Evolutionary conservation across 2,797 vertebrate species (phyloP).

Genomic region (Alosa sapidissima): DNA sequence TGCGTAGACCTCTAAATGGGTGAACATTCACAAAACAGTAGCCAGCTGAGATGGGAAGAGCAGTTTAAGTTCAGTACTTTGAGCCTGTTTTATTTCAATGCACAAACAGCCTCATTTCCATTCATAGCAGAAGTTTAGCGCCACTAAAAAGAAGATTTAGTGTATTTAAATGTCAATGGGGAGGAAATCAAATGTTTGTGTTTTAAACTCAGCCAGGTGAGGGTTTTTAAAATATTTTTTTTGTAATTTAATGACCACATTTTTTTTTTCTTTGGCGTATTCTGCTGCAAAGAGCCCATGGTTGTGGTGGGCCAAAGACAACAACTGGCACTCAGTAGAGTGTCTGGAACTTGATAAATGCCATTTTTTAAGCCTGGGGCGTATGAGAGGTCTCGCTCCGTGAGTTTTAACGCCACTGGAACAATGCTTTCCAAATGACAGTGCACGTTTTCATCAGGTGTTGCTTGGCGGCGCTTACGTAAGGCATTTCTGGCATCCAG

Average conservation of each 20-base stretch:
- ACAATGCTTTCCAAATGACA: conserved; percentile 25
- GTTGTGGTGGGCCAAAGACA: conserved; percentile 32
- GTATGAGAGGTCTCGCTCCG: conserved; percentile 20
- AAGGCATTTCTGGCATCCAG: conserved; percentile 21
- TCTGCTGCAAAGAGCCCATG: conserved; percentile 24
- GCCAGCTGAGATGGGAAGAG: conserved; percentile 13
- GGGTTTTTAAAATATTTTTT: conserved; percentile 19
- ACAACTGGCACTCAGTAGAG: conserved; percentile 43
- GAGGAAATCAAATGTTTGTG: conserved; percentile 23
- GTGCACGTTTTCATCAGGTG: conserved; percentile 14
- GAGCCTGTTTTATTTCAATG: neutral
- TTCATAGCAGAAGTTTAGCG: neutral
- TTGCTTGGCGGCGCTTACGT: conserved; percentile 12
- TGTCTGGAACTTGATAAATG: conserved; percentile 17
- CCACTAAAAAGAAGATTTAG: conserved; percentile 3
- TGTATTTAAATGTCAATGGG: conserved; percentile 13
- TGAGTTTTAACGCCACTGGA: conserved; percentile 29
- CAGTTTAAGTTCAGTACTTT: neutral
- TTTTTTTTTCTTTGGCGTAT: conserved; percentile 21
- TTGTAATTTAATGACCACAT: conserved; percentile 2
- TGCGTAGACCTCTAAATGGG: neutral
- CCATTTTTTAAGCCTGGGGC: conserved; percentile 28
- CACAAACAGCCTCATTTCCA: neutral
- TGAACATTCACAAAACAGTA: conserved; percentile 19
- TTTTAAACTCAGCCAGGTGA: conserved; percentile 23